Percentiles rank a stretch among this genome's conserved stretches.
Conservation (phyloP, 1,140 invertebrate genomes). For the Scaptomyza hsui region DNA sequence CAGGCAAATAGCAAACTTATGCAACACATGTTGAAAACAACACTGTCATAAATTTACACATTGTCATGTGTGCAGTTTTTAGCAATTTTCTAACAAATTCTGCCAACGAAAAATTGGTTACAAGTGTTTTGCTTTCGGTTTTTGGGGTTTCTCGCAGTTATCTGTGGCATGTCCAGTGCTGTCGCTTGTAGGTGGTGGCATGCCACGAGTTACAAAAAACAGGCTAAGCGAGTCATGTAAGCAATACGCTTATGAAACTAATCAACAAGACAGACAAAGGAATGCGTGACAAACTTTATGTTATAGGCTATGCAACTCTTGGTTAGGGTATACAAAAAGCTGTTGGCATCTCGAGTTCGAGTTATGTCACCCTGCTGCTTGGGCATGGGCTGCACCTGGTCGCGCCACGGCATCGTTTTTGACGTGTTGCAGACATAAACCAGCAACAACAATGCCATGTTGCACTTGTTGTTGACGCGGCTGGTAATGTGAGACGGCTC, state of each 20-base stretch:
- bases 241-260: not conserved
- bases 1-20: slow-evolving; percentile 56
- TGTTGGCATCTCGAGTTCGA: slow-evolving; percentile 28
- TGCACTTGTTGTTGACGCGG: slow-evolving; percentile 51
- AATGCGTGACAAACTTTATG: not conserved
- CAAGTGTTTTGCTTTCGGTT: slow-evolving; percentile 63
- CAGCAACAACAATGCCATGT: slow-evolving; percentile 24
- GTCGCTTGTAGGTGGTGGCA: slow-evolving; percentile 28
- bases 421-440: slow-evolving; percentile 39
- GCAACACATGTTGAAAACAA: slow-evolving; percentile 58
- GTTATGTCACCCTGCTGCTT: slow-evolving; percentile 44
- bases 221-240: not conserved
- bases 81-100: slow-evolving; percentile 77
- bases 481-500: slow-evolving; percentile 39
- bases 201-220: slow-evolving; percentile 14
- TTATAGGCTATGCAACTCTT: not conserved
- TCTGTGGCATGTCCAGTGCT: slow-evolving; percentile 25
- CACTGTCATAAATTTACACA: slow-evolving; percentile 72
- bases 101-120: slow-evolving; percentile 53
- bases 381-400: slow-evolving; percentile 43
- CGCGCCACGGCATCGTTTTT: slow-evolving; percentile 20
- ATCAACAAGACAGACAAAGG: not conserved
- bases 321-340: slow-evolving; percentile 22
- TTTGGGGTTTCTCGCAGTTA: slow-evolving; percentile 5
- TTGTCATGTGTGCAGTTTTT: slow-evolving; percentile 65